Base-by-base conservation (phyloP, 2,797 vertebrate species). In the Pipistrellus pipistrellus region DNA sequence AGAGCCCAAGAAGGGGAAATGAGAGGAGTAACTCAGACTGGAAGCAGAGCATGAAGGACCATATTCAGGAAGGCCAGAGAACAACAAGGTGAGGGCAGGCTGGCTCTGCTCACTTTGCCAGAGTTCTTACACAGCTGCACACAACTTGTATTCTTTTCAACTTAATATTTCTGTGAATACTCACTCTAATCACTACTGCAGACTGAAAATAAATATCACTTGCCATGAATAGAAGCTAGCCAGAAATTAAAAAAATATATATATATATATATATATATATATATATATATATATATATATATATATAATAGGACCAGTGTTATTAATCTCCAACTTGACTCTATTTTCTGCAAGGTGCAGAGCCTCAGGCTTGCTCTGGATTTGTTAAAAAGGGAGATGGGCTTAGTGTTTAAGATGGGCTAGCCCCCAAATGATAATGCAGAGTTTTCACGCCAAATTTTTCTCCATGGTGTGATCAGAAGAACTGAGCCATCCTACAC, bases 141-240 rank as follows among this genome's bases (percentile, higher is more conserved):
- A n/a, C 27, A 64, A 38, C 9, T 17, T 48, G 51, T 9, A 11
- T 8, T 27, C 25, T n/a, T 57, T 82, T n/a, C 89, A 71, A 69
- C 11, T 72, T 30, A 17, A 15, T 38, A n/a, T 44, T 53, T 25
- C 77, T 78, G 46, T 69, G 66, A 80, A 51, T 44, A 78, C 13
- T 66, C 48, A 53, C n/a, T 73, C 72, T 90, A 57, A 35, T 44
- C 15, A 32, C 46, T 53, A 32, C 2, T 62, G 27, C 5, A 6
- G 32, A 82, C 12, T n/a, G 85, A 90, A 66, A 91, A 72, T 55
- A 41, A 35, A 38, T 41, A 66, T 68, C 32, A 23, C 11, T 44
- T 71, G 72, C 59, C 77, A 69, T 82, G 88, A 88, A 86, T 7
- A 88, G 78, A 88, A 82, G 62, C 32, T 59, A 76, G 48, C 27